Percentiles rank a stretch among this genome's conserved stretches.
Evolutionary conservation across 2,113 vertebrate species (phyloP).

Genomic region (Sterna hirundo): DNA sequence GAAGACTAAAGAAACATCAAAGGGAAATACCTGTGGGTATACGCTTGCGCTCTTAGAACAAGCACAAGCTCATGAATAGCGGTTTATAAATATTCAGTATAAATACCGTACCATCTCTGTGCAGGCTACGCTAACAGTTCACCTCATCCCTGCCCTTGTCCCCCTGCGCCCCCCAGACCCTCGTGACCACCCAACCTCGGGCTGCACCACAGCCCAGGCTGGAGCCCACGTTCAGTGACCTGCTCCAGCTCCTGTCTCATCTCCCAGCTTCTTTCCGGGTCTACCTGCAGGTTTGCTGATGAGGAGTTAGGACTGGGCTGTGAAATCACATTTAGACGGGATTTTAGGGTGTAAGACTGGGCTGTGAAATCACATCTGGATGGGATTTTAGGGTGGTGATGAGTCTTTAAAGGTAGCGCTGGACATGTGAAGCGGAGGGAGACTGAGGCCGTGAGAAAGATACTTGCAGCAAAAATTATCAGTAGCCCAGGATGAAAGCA

Average conservation of each 20-base stretch:
- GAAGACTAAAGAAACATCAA: conserved; percentile 23
- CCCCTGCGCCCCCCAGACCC: background rate
- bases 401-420: background rate
- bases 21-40: background rate
- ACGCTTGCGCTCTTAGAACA: background rate
- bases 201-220: background rate
- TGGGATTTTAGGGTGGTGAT: background rate
- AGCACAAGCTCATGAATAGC: conserved; percentile 15
- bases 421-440: background rate
- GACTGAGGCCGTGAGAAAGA: background rate
- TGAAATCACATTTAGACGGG: background rate
- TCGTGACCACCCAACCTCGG: rapidly evolving
- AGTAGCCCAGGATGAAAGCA: background rate
- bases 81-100: background rate
- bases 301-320: background rate
- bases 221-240: rapidly evolving
- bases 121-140: background rate
- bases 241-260: rapidly evolving
- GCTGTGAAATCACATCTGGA: background rate
- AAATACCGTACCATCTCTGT: rapidly evolving
- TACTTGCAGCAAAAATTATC: background rate
- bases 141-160: background rate
- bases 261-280: rapidly evolving
- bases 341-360: background rate
- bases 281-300: background rate